Evolutionary conservation across 1,140 invertebrate genomes (phyloP), one percentile per base, ranked within the genome.

Genomic region (Zaprionus lachaisei): DNA sequence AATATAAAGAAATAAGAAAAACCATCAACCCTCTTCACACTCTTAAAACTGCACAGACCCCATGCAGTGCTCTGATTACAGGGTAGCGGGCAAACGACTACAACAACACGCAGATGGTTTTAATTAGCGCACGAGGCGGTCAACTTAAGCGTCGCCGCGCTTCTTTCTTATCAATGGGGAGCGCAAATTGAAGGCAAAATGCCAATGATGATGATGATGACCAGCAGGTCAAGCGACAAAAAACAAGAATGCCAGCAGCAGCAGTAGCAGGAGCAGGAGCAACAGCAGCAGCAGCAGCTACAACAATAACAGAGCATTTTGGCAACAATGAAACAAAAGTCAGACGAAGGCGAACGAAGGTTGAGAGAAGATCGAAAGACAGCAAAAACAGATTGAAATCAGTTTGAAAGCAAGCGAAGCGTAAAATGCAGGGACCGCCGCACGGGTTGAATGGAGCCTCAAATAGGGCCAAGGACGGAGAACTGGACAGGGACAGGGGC

Each of bases 311-410:
- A 17, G 31, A 14, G 74, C 77, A 75, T 84, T 80, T 85, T 71
- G 82, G 79, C 72, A 85, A 85, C 82, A 84, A 81, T 85, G 79
- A 84, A 81, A 81, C 78, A 81, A 69, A 81, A 77, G 65, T 54
- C 38, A 57, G 62, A 47, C 20, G 41, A 66, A 66, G 47, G 17
- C 15, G 24, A 20, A 24, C 51, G 38, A 64, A 56, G 61, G 37
- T 20, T 72, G 51, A n/a, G 26, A 67, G 51, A 67, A 72, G 67
- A 85, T 81, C 79, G 73, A 79, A 81, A 81, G 82, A 85, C 82
- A 85, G 82, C 79, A 75, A 80, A 79, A 85, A 81, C 82, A 85
- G 79, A 85, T 85, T 85, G 79, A 85, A 85, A 85, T 85, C 82
- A 76, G 82, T 85, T 85, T 85, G 79, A 85, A 85, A 81, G 61